Conservation (phyloP, 2,797 vertebrate genomes). For the Sebastiscus tertius region DNA sequence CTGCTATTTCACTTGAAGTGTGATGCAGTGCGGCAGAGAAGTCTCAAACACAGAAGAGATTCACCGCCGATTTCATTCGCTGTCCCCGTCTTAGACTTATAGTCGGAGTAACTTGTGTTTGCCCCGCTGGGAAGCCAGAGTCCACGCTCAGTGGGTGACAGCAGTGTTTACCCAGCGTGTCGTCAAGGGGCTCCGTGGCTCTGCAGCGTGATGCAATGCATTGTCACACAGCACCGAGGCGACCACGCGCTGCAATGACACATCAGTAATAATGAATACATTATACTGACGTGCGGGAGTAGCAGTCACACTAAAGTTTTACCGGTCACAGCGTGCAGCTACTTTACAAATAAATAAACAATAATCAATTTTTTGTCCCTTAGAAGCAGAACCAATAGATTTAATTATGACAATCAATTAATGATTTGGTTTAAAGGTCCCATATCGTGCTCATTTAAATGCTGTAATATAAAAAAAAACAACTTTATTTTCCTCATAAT, state of each 20-base stretch:
- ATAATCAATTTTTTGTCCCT: background rate
- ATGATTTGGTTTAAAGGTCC: background rate
- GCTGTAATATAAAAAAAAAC: too few relatives aligned
- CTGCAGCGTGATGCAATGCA: slow-evolving; percentile 50
- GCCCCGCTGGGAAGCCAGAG: background rate
- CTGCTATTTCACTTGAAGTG: background rate
- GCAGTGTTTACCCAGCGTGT: slow-evolving; percentile 38
- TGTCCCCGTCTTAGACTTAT: background rate
- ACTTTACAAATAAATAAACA: background rate
- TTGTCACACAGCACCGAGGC: background rate
- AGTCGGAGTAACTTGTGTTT: slow-evolving; percentile 11
- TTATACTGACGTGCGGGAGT: background rate
- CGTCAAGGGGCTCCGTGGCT: background rate
- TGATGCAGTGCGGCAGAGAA: slow-evolving; percentile 30
- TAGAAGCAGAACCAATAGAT: background rate
- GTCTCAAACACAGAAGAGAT: background rate
- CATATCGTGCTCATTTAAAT: too few relatives aligned
- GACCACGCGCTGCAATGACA: background rate
- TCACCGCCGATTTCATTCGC: slow-evolving; percentile 4
- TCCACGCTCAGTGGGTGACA: slow-evolving; percentile 17
- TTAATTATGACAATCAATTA: background rate
- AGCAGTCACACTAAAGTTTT: background rate
- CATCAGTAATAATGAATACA: slow-evolving; percentile 4
- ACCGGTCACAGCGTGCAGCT: background rate
- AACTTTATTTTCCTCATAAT: too few relatives aligned